These are phyloP conservation scores for Ephydatia muelleri DNA, from an alignment of 37 sponge, comb jelly and placozoan genomes.

Conservation along the genomic window DNA sequence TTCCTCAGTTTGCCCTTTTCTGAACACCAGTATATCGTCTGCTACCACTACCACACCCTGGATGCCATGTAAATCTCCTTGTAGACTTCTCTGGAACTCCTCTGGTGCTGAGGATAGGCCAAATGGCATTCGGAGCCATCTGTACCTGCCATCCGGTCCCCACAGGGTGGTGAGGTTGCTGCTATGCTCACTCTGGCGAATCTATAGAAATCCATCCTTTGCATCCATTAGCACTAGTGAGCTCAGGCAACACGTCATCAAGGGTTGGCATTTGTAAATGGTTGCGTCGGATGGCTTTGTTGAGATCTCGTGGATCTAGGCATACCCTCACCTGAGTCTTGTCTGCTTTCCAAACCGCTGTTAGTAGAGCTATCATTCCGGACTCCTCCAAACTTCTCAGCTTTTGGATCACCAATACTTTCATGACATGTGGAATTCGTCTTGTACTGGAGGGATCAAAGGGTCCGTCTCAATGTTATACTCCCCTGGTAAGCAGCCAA, in stretches of 20 bases:
- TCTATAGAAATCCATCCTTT: slow-evolving; percentile 16
- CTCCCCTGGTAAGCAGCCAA: slow-evolving; percentile 12
- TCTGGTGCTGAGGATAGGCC: slow-evolving; percentile 36
- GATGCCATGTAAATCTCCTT: slow-evolving; percentile 3
- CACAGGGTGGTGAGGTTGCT: slow-evolving; percentile 30
- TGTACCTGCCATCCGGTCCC: slow-evolving; percentile 24
- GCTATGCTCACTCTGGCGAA: slow-evolving; percentile 8
- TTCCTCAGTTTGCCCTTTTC: slow-evolving; percentile 12
- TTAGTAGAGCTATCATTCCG: slow-evolving; percentile 24
- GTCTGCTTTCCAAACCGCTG: slow-evolving; percentile 12
- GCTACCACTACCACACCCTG: slow-evolving; percentile 29
- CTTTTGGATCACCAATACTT: not conserved
- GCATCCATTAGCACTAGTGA: slow-evolving; percentile 33
- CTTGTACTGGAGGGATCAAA: slow-evolving; percentile 15
- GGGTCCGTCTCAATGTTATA: slow-evolving; percentile 13
- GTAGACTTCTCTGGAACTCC: slow-evolving; percentile 21
- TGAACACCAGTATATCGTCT: slow-evolving; percentile 41
- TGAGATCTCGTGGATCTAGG: slow-evolving; percentile 53
- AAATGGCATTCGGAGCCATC: slow-evolving; percentile 26
- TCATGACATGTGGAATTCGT: slow-evolving; percentile 32
- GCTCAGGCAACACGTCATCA: slow-evolving; percentile 24
- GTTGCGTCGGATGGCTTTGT: slow-evolving; percentile 29
- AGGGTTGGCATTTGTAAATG: slow-evolving; percentile 30
- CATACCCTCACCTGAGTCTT: slow-evolving; percentile 45
- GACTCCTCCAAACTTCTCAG: slow-evolving; percentile 9